Evolutionary conservation across 2,797 vertebrate genomes (phyloP), one percentile per base, ranked within the genome.

Genomic region (Myotis myotis): DNA sequence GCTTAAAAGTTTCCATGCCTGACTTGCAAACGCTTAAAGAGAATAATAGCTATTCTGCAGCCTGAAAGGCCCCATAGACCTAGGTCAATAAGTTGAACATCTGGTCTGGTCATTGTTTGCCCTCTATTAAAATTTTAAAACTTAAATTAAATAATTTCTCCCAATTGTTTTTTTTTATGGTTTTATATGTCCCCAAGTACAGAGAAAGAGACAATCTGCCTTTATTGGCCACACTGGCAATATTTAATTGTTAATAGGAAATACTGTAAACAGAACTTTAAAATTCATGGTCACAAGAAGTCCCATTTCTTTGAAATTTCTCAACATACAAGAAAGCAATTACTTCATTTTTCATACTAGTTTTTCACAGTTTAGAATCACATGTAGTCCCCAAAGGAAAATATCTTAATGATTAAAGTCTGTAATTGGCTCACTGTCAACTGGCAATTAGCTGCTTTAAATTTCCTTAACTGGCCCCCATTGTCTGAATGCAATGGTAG

Each of bases 1-100:
- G 19, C 41, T 97, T 95, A 97, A 96, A 97, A 92, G 60, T 49
- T 91, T 96, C 95, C 96, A 71, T 96, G 97, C 95, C 71, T 97
- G 97, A 96, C 44, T 33, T 9, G 70, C 76, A 90, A 75, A 87
- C 0, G 0, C 89, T 97, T 93, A 88, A 96, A 96, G 49, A 86
- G 89, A 90, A 78, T 88, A 91, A 57, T 25, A 33, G 93, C 78
- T 44, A 74, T 81, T 87, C 81, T 89, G 95, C 94, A 94, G 83
- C 62, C 75, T 90, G 38, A 89, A 96, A 1, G 23, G 70, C 70
- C 84, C 84, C 91, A 64, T 60, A 96, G 70, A 87, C 51, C 25
- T 15, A 38, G 76, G 79, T 66, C 82, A 93, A 41, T 10, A 95
- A 95, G 79, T 53, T 87, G 49, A 93, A 36, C 92, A 93, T 96